phyloP scores from a whole-genome alignment of 2,797 vertebrate genomes.

The Coilia nasus region DNA sequence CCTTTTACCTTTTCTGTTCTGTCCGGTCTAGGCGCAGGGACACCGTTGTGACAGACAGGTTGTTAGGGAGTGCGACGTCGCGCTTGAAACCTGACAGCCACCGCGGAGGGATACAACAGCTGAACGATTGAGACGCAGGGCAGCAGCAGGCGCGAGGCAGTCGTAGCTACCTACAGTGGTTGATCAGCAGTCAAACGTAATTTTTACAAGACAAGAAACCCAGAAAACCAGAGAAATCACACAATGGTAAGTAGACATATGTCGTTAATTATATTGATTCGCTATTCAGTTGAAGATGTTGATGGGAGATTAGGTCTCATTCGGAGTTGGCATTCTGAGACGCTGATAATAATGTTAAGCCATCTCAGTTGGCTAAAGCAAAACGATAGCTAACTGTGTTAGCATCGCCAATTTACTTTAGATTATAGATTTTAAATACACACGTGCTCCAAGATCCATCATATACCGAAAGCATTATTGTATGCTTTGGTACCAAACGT shows the following conservation, averaged over 20 bases:
- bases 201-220: background rate
- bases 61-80: constrained; percentile 59
- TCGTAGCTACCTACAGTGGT: background rate
- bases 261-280: background rate
- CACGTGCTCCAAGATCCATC: background rate
- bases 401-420: background rate
- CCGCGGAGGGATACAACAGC: constrained; percentile 56
- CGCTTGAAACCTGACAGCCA: constrained; percentile 50
- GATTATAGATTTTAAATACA: background rate
- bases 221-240: background rate
- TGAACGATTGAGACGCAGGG: constrained; percentile 46
- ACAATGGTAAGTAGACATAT: background rate
- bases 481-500: background rate
- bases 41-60: constrained; percentile 55
- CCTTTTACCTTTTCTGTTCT: constrained; percentile 14
- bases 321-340: constrained; percentile 1
- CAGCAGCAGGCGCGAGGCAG: constrained; percentile 36
- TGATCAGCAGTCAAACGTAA: background rate
- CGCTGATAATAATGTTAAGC: constrained; percentile 10
- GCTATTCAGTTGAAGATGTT: background rate
- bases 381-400: background rate
- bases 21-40: constrained; percentile 46
- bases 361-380: background rate
- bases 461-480: background rate
- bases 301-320: background rate